Percentiles rank a stretch among this genome's conserved stretches.
phyloP scores from a whole-genome alignment of 1,140 invertebrate genomes.

The Cyphomyrmex costatus region DNA sequence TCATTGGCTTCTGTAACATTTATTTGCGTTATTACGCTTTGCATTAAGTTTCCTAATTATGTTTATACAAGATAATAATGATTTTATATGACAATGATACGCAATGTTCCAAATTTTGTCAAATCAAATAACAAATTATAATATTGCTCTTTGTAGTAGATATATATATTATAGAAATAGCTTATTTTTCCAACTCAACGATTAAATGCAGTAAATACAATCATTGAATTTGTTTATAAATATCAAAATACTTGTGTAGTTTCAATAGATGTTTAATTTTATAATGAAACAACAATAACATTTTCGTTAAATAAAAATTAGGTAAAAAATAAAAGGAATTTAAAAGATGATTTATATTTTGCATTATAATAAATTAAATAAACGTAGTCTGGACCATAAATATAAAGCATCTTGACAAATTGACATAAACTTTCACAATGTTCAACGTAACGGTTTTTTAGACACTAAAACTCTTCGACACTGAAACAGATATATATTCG shows the following conservation, averaged over 20 bases:
- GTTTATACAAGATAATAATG: slow-evolving; percentile 41
- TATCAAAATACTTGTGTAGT: slow-evolving; percentile 1
- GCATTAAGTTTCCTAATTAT: slow-evolving; percentile 33
- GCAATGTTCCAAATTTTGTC: slow-evolving; percentile 26
- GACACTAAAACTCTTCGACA: too few species aligned
- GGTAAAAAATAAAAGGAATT: not conserved
- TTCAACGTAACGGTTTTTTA: too few species aligned
- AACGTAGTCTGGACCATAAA: too few species aligned
- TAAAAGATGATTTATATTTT: not conserved
- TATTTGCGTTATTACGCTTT: slow-evolving; percentile 47
- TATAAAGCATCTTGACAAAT: too few species aligned
- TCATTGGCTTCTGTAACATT: slow-evolving; percentile 37
- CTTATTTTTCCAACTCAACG: slow-evolving; percentile 2
- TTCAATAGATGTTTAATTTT: not conserved
- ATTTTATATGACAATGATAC: slow-evolving; percentile 35
- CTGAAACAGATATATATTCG: too few species aligned
- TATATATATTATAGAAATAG: not conserved
- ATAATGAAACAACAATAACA: not conserved
- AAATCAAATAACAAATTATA: slow-evolving; percentile 40
- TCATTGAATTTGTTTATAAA: not conserved
- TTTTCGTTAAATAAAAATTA: not conserved
- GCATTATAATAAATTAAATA: not conserved
- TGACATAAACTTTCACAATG: too few species aligned
- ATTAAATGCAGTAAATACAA: not conserved
- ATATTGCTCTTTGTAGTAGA: slow-evolving; percentile 12